Evolutionary conservation across 1,140 invertebrate species (phyloP), one percentile per base, ranked within the genome.

Genomic region (Drosophila pachea): DNA sequence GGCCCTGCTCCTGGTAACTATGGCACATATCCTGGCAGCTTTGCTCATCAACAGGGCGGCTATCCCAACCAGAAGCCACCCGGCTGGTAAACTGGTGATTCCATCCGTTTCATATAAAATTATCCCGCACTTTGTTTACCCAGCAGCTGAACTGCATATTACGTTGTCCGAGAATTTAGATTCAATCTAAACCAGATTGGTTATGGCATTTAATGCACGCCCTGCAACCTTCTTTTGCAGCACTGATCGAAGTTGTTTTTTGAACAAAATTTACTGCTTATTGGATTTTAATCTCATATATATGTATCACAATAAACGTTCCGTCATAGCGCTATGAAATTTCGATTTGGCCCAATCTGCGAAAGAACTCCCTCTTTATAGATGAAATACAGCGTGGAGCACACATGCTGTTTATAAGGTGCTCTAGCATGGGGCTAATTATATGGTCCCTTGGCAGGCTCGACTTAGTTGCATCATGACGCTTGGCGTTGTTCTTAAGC

Each of bases 31-130:
- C 89, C 89, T 7, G 90, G 89, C 31, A 86, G 70, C 61, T 91
- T 84, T 60, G 91, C 90, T 14, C 68, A 78, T 45, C 68, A 91
- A 43, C 90, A 91, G 55, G 91, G 91, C n/a, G 86, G 87, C 32
- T 90, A 88, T 50, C 81, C 86, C 33, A 88, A 90, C 43, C 87
- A 89, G 53, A 88, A 88, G 50, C 89, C 90, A 35, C 89, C 89
- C 6, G 90, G 88, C 59, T 90, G 89, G 89, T 89, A 89, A 73
- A 74, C 14, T 6, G 8, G 14, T 8, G 7, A 22, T 9, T 12
- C 14, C 32, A 16, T 33, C 32, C 43, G 22, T 2, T 22, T 22
- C 22, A 22, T 22, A 22, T 22, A 22, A 22, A 35, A 35, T 33
- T 73, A 71, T 52, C 32, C 54, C 61, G 60, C 43, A 70, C 64